These are phyloP conservation scores for Patella depressa DNA, from an alignment of 2,888 invertebrate genomes.

Conservation along the genomic window DNA sequence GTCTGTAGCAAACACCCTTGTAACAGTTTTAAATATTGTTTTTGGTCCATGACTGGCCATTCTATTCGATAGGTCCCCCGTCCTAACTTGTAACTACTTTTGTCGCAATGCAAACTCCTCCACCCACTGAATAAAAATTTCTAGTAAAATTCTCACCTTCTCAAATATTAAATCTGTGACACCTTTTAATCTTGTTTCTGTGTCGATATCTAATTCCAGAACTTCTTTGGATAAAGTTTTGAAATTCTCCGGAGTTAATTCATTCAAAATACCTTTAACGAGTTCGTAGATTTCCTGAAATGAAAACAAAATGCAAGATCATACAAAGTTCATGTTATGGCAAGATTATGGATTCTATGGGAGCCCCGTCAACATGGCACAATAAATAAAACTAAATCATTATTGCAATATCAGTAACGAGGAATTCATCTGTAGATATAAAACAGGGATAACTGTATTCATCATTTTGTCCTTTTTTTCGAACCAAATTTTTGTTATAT, in stretches of 20 bases:
- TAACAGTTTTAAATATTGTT: too few relatives aligned
- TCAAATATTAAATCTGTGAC: slow-evolving; percentile 93
- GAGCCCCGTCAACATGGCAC: too few relatives aligned
- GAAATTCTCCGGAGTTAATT: slow-evolving; percentile 95
- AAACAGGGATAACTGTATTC: slow-evolving; percentile 1
- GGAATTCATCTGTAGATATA: slow-evolving; percentile 4
- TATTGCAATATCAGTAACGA: background rate
- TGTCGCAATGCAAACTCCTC: too few relatives aligned
- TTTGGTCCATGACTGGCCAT: too few relatives aligned
- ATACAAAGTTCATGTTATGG: too few relatives aligned
- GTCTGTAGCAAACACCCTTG: too few relatives aligned
- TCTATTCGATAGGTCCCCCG: too few relatives aligned
- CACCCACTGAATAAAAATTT: too few relatives aligned
- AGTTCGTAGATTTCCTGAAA: slow-evolving; percentile 81
- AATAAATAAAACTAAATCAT: too few relatives aligned
- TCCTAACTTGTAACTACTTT: too few relatives aligned
- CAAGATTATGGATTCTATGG: too few relatives aligned
- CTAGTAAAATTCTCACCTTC: slow-evolving; percentile 76
- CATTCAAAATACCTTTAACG: slow-evolving; percentile 90
- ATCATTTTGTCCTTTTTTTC: background rate
- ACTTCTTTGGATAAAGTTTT: slow-evolving; percentile 85
- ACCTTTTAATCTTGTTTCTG: slow-evolving; percentile 82
- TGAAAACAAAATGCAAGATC: background rate
- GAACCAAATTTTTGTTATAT: too few relatives aligned
- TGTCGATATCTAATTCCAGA: slow-evolving; percentile 84